Evolutionary conservation across 2,113 vertebrate genomes (phyloP), one percentile per base, ranked within the genome.

Genomic region (Archilochus colubris): DNA sequence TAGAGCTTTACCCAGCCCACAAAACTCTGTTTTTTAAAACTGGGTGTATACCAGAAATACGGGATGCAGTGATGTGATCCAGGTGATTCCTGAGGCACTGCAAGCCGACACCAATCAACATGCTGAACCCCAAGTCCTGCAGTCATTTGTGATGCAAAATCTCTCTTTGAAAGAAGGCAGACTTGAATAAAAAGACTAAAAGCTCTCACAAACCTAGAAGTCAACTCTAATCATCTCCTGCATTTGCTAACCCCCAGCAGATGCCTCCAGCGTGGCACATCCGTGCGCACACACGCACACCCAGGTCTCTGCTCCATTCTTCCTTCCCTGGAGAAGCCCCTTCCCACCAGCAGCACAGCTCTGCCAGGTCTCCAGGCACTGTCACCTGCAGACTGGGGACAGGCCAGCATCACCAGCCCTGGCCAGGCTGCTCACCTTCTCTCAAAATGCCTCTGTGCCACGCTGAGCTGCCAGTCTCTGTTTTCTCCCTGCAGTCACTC

Each of bases 371-470:
- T 61, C 36, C 24, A 8, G 1, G 46, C 51, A 72, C 28, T 9
- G 1, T 28, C 2, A 24, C 6, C 50, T 54, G n/a, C 4, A 2
- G 53, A 16, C 46, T 22, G 4, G 67, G 50, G 50, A 67, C 22
- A 28, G 17, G 33, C 15, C 4, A 4, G 48, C 55, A 36, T 14
- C 2, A 7, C 68, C 3, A 6, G 58, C 36, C 40, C 46, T 12
- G 48, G 14, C 36, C 63, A 59, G 3, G 2, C 48, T 7, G 19
- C 13, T 51, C 31, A 58, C 31, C 55, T 38, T 3, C 0, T 5
- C 9, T 58, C 8, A 1, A 46, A 73, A 68, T 2, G 2, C 18
- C 53, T 11, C 50, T 0, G 1, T 11, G 31, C 44, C 8, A 1
- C 0, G 12, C 2, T 3, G 53, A 61, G 38, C 67, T 30, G 63